Evolutionary conservation across 2,888 invertebrate species (phyloP), one percentile per base, ranked within the genome.

Genomic region (Spisula subtruncata): DNA sequence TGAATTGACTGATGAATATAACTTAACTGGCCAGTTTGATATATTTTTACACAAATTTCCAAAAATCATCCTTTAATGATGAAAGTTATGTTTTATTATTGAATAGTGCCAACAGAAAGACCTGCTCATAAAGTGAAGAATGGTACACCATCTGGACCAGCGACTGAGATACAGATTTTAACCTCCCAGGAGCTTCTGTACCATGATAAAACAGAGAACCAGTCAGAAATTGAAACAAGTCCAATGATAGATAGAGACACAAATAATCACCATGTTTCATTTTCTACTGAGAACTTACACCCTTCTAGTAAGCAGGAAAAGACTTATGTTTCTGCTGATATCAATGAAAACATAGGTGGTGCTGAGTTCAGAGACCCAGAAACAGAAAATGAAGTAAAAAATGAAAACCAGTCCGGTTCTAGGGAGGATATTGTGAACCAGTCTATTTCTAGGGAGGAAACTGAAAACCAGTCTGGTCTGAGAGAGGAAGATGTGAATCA

Each of bases 141-240:
- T 80, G 84, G 87, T 12, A 71, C 66, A 35, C 89, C 91, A 25
- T 91, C 91, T 16, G 91, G 92, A 0, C 89, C 92, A 0, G 32
- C 86, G 6, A 87, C 91, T 51, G 92, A 92, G 66, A 35, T 92
- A 29, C 88, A 91, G 88, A 60, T 90, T 48, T 80, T 92, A 18
- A 88, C 86, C 29, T 91, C 92, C 12, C 88, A 87, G 8, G 92
- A 92, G 20, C 46, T 92, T 10, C 79, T 92, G 0, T 89, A 88
- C 46, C 75, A 89, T 20, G 90, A 89, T 14, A 41, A 46, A 12
- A 75, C 84, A 29, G 46, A 85, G 8, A 29, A 71, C 25, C 51
- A 32, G 54, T 60, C 51, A 25, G 60, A 80, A 32, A 54, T 20
- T 41, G 87, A 83, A 46, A 87, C 79, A 35, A 83, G 41, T 41